Evolutionary conservation across 2,113 vertebrate genomes (phyloP).

Genomic region (Mixornis gularis): DNA sequence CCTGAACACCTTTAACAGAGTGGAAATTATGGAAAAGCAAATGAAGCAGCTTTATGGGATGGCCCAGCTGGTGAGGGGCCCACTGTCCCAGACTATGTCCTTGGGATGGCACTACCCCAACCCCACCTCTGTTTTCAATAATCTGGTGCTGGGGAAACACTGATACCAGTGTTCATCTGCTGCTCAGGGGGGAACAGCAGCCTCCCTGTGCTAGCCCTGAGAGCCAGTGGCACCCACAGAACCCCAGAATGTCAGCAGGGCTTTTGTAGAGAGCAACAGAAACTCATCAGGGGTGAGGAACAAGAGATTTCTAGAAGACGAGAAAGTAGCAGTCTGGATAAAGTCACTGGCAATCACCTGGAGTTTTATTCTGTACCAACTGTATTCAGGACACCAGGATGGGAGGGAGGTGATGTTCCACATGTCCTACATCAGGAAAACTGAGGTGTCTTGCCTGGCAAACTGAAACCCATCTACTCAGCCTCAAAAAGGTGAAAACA

Average conservation of each 20-base stretch:
- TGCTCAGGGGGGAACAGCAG: not conserved
- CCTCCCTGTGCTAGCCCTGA: rapidly evolving
- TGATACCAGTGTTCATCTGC: not conserved
- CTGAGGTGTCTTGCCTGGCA: not conserved
- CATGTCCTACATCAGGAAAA: not conserved
- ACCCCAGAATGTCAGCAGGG: not conserved
- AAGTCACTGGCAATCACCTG: not conserved
- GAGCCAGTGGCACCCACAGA: not conserved
- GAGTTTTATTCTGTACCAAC: not conserved
- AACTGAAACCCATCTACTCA: rapidly evolving
- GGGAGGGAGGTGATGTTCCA: too few species aligned
- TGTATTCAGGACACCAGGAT: not conserved
- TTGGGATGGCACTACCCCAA: not conserved
- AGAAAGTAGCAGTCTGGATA: not conserved
- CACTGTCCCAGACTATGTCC: not conserved
- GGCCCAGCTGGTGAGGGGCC: not conserved
- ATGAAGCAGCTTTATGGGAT: not conserved
- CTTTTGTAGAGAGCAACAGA: not conserved
- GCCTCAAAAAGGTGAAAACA: not conserved
- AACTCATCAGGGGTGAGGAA: rapidly evolving
- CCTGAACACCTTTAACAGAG: not conserved
- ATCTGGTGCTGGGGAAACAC: not conserved
- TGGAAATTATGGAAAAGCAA: not conserved
- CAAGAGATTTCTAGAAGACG: not conserved
- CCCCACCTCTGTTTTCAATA: not conserved